phyloP scores from a whole-genome alignment of 2,113 vertebrate genomes.

The Pterophyllum scalare region DNA sequence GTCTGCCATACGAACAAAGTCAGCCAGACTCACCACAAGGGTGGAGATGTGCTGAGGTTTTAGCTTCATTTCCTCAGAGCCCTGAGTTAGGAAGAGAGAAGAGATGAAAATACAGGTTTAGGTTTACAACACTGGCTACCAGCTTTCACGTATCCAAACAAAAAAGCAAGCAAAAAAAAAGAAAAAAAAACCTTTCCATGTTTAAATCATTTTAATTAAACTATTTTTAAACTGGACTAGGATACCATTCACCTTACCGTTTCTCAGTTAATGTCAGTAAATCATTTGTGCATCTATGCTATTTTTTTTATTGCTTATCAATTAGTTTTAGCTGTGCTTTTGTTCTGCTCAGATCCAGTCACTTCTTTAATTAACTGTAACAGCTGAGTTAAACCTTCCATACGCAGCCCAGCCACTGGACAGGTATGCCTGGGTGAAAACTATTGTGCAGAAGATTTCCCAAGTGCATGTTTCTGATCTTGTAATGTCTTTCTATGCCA shows the following conservation, averaged over 20 bases:
- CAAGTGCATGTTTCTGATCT: not conserved
- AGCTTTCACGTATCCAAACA: not conserved
- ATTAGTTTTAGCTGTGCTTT: no score
- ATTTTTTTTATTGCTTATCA: not conserved
- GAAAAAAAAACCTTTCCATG: not conserved
- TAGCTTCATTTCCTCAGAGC: constrained; percentile 89
- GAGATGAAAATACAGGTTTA: not conserved
- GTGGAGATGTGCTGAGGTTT: constrained; percentile 92
- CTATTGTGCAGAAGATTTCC: not conserved
- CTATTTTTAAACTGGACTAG: not conserved
- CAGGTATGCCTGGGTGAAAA: not conserved
- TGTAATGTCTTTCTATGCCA: not conserved
- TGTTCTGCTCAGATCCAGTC: not conserved
- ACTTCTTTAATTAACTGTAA: constrained; percentile 7
- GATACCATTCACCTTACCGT: not conserved
- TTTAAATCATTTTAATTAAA: not conserved
- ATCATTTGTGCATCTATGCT: not conserved
- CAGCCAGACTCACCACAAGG: constrained; percentile 89
- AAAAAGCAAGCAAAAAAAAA: no score
- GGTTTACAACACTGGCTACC: not conserved
- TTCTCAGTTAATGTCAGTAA: not conserved
- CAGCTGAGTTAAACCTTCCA: not conserved
- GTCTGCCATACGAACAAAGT: constrained; percentile 94
- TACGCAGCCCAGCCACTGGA: not conserved
- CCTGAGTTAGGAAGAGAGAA: constrained; percentile 72